Evolutionary conservation across 2,797 vertebrate species (phyloP), one percentile per base, ranked within the genome.

Genomic region (Microctenopoma stevenorrisi): DNA sequence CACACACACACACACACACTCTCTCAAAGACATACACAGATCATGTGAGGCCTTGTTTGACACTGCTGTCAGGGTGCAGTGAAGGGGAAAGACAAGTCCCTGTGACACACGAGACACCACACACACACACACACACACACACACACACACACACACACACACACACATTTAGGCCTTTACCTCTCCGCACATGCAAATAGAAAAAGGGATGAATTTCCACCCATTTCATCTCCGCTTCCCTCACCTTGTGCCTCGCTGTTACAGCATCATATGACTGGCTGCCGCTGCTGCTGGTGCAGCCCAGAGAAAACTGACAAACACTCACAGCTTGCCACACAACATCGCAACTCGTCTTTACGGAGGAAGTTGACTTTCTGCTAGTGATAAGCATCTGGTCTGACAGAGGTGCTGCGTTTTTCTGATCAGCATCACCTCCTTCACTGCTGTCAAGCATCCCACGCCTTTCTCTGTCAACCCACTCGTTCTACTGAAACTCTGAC

Each of bases 21-120:
- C 64, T 80, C 85, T 86, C 83, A 86, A 86, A 88, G 86, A 91
- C 83, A 86, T 85, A 86, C 81, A 87, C 81, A 88, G 86, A 90
- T 90, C 88, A 91, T 91, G 87, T 61, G 87, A 92, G 87, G 86
- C 86, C 90, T 87, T 92, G 89, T 93, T 91, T 91, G 88, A 91
- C 87, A 93, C 87, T 26, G 84, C 91, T 94, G 93, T 93, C 93
- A 92, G 89, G 83, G 86, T 87, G 91, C 92, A 94, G 84, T 87
- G 91, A 88, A 93, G 92, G 79, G 86, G 91, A 92, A 93, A 93
- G 86, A 88, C 71, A 63, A 90, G 89, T 81, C 86, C 82, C 83
- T 55, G 78, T 89, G 90, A 92, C 90, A 93, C 71, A 58, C 79
- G 53, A 86, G 79, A 79, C 75, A 82, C 72, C 81, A 65, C 70